Conservation (phyloP, 2,888 invertebrate genomes). For the Hesperia comma region DNA sequence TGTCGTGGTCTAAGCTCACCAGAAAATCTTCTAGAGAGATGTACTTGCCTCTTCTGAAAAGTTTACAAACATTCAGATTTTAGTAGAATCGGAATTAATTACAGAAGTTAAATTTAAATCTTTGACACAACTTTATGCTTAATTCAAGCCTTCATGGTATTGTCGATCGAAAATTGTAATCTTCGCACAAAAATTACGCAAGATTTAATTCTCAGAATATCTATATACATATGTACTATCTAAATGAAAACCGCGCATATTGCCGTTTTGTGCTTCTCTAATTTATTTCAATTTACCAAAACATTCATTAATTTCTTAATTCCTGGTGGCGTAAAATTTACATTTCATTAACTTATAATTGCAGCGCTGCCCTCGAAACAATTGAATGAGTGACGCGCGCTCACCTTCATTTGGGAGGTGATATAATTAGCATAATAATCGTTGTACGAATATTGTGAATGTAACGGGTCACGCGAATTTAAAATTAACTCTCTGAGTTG, state of each 20-base stretch:
- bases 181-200: no score
- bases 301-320: no score
- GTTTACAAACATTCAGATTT: not conserved
- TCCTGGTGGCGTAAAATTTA: not conserved
- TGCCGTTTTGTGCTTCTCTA: no score
- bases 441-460: conserved; percentile 1
- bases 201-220: no score
- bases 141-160: no score
- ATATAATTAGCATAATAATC: conserved; percentile 24
- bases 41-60: conserved; percentile 68
- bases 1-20: conserved; percentile 62
- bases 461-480: conserved; percentile 25
- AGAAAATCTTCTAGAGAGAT: conserved; percentile 69
- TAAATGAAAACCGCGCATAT: no score
- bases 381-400: not conserved
- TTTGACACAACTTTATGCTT: no score
- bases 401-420: conserved; percentile 14
- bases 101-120: no score
- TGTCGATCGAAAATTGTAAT: no score
- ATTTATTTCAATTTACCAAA: no score
- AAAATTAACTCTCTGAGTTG: conserved; percentile 20
- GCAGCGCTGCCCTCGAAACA: conserved; percentile 5
- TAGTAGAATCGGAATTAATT: no score
- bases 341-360: not conserved
- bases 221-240: no score